Conservation (phyloP, 2,797 vertebrate genomes). For the Amazona ochrocephala region DNA sequence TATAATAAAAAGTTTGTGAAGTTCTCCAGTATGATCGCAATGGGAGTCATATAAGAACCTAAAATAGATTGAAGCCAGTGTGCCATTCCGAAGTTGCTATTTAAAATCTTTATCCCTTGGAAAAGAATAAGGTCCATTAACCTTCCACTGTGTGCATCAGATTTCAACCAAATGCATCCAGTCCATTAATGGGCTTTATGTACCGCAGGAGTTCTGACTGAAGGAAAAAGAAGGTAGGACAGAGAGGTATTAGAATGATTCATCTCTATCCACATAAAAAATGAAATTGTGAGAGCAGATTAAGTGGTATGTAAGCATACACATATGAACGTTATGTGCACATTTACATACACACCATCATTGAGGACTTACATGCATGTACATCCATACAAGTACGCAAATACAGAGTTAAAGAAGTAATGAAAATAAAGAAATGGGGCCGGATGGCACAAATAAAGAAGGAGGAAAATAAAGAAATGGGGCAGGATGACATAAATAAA, state of each 20-base stretch:
- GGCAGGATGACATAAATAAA: neutral
- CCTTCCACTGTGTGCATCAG: constrained; percentile 60
- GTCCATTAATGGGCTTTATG: constrained; percentile 64
- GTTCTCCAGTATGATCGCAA: constrained; percentile 25
- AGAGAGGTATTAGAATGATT: constrained; percentile 15
- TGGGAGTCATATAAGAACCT: constrained; percentile 65
- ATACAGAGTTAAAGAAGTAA: neutral
- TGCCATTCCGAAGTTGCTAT: constrained; percentile 59
- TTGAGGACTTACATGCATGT: neutral
- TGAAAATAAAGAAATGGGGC: neutral
- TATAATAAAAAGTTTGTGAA: constrained; percentile 67
- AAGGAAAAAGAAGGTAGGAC: constrained; percentile 34
- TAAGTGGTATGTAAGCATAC: neutral
- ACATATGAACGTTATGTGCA: neutral
- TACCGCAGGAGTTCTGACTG: constrained; percentile 42
- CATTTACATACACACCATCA: neutral
- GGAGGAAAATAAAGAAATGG: neutral
- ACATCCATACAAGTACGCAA: neutral
- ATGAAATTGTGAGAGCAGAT: neutral
- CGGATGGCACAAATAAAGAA: neutral
- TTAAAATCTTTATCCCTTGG: constrained; percentile 61
- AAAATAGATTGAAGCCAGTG: constrained; percentile 66
- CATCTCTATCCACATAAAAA: neutral
- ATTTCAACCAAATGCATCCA: constrained; percentile 65
- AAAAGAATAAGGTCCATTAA: constrained; percentile 69